Evolutionary conservation across 2,888 invertebrate genomes (phyloP), one percentile per base, ranked within the genome.

Genomic region (Philonicus albiceps): DNA sequence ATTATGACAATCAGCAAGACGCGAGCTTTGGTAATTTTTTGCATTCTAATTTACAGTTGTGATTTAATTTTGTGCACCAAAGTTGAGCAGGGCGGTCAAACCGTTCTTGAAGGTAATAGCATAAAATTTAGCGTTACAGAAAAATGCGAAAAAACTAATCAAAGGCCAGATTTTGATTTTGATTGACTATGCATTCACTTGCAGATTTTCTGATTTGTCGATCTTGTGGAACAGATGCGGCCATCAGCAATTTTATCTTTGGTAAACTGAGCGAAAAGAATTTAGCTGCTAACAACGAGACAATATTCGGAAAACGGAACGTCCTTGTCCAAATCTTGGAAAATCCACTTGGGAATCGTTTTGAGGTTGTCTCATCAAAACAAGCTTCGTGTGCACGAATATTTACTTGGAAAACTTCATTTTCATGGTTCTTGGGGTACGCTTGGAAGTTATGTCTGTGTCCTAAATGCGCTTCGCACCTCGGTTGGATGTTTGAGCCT

Each of bases 381-480:
- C 93, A 93, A 89, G 93, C 94, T 49, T 92, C 92, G 90, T 95
- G 95, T 92, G 92, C 93, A 88, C 93, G 93, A 89, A 90, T 93
- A 88, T 93, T 93, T 80, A 90, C 87, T 37, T 93, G 93, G 91
- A 93, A 93, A 89, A 91, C 93, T 86, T 93, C 94, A 73, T 93
- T 94, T 90, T 94, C 94, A 8, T 95, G 95, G 95, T 95, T 94
- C 90, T 94, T 94, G n/a, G 95, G 95, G 13, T 95, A 93, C 89
- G 93, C 93, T 16, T 95, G 95, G 95, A 93, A 93, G 80, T 93
- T 94, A 85, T 94, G 94, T 89, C 92, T 93, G 73, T 95, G 95
- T 90, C 93, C 94, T 22, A 93, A 93, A 85, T 95, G 95, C 90
- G 93, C 93, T 5, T 92, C 93, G 75, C 85, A 86, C 89, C 91